Evolutionary conservation across 92 coral and sea anemone genomes (phyloP).

Genomic region (Epizoanthus ramosus): DNA sequence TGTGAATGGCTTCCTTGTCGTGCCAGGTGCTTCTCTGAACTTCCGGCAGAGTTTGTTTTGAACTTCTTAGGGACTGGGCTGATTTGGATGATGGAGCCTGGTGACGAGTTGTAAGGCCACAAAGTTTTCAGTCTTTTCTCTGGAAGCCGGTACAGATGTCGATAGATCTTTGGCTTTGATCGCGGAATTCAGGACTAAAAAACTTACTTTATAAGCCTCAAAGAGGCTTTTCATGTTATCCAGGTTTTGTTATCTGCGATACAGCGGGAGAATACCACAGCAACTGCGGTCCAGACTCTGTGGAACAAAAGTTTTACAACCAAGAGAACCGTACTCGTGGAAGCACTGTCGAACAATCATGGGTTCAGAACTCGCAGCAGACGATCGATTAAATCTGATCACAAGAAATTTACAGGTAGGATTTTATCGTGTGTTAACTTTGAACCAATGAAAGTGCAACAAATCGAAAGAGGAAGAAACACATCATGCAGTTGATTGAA

Average conservation of each 20-base stretch:
- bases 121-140: neutral
- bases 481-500: too few species aligned
- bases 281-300: neutral
- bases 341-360: neutral
- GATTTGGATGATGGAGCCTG: neutral
- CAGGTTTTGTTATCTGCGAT: conserved; percentile 12
- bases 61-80: neutral
- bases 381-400: conserved; percentile 82
- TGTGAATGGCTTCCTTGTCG: too few species aligned
- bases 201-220: conserved; percentile 2
- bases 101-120: neutral
- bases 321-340: conserved; percentile 13
- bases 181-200: neutral
- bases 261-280: conserved; percentile 6
- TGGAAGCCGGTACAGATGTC: neutral
- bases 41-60: too few species aligned
- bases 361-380: conserved; percentile 44
- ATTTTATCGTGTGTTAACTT: too few species aligned
- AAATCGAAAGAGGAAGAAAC: too few species aligned
- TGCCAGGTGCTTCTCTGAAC: too few species aligned
- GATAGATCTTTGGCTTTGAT: neutral
- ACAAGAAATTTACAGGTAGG: conserved; percentile 91
- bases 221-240: conserved; percentile 41
- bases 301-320: neutral
- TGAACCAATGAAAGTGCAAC: neutral